Evolutionary conservation across 2,888 invertebrate species (phyloP), one percentile per base, ranked within the genome.

Genomic region (Acrobasis consociella): DNA sequence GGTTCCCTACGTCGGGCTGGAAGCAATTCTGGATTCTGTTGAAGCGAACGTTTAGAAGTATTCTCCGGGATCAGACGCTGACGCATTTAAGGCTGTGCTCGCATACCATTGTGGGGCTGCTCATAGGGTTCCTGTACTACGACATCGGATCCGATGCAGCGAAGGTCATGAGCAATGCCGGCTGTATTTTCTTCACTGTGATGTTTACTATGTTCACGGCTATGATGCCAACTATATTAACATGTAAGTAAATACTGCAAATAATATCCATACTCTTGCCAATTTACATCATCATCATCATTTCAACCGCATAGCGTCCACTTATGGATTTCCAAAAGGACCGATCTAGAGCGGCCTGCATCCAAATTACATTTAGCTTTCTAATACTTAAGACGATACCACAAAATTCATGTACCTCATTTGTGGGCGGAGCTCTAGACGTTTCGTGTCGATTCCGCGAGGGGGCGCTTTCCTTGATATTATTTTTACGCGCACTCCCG

Each of bases 161-260:
- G 60, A 98, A 98, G 90, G 97, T 97, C 31, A 97, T 96, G 94
- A 98, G 98, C 88, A 99, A 99, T 80, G 96, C 98, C 31, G 98
- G 98, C 53, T 98, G 97, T 87, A 95, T 99, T 73, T 99, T 99
- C 93, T 99, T 99, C 91, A 98, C 97, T 70, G 96, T 98, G 72
- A 95, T 99, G 90, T 99, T 99, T 88, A 96, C 98, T 72, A 98
- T 98, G 96, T 99, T 99, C 86, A 98, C 98, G 61, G 98, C 99
- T 59, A 97, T 99, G 96, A 99, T 99, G 99, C 98, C 99, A 69
- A 99, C 99, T 59, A 98, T 99, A 79, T 94, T 99, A 76, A 99
- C 99, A 81, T 99, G 99, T 99, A 92, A 97, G 97, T 95, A 69
- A 59, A 38, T 37, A 50, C 31, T 31, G 31, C 31, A 31, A 2